A percentile compares a stretch with the other conserved stretches of the same genome.
Evolutionary conservation across 2,888 invertebrate species (phyloP).

Genomic region (Cremastobaeus sp.): DNA sequence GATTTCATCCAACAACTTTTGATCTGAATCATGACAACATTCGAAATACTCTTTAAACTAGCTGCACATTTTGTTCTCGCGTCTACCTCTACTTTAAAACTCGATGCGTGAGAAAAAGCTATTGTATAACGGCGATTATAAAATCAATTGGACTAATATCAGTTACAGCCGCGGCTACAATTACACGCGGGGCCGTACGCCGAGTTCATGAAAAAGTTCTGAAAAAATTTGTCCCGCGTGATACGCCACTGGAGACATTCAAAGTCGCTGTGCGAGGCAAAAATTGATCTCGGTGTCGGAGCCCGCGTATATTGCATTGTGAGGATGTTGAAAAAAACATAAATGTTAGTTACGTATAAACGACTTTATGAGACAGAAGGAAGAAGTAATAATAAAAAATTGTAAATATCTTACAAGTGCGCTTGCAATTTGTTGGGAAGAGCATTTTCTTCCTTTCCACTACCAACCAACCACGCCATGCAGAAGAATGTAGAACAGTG

Average conservation of each 20-base stretch:
- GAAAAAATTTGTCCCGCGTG: constrained; percentile 9
- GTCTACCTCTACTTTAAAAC: constrained; percentile 56
- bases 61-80: constrained; percentile 35
- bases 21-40: background rate
- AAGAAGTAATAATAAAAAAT: constrained; percentile 68
- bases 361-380: constrained; percentile 37
- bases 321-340: constrained; percentile 17
- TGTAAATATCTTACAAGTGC: constrained; percentile 82
- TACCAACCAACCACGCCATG: constrained; percentile 81
- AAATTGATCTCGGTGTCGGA: no score
- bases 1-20: background rate
- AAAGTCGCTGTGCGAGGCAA: no score
- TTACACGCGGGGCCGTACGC: constrained; percentile 50
- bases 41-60: constrained; percentile 23
- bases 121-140: constrained; percentile 57
- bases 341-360: constrained; percentile 52
- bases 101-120: constrained; percentile 60
- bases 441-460: constrained; percentile 84
- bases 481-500: constrained; percentile 80
- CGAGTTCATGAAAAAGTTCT: constrained; percentile 34
- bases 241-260: no score
- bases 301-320: constrained; percentile 27
- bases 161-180: constrained; percentile 58
- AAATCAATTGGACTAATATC: constrained; percentile 59
- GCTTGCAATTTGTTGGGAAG: constrained; percentile 84